Percentiles rank a stretch among this genome's conserved stretches.
Evolutionary conservation across 2,797 vertebrate genomes (phyloP).

Genomic region (Graptemys geographica): DNA sequence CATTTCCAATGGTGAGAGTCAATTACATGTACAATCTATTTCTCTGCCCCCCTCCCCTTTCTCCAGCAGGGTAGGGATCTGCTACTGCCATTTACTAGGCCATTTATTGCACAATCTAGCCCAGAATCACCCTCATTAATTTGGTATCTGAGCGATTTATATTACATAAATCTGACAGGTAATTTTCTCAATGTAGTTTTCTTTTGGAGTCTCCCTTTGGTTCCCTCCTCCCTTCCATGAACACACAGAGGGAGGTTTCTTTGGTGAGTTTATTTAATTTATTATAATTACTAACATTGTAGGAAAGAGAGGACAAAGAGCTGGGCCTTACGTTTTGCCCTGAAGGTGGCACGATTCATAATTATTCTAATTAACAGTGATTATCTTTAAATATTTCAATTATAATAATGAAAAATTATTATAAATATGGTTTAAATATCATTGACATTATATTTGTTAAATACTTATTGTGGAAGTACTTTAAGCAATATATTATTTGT

Average conservation of each 20-base stretch:
- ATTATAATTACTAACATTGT: neutral
- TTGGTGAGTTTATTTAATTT: neutral
- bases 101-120: neutral
- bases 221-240: neutral
- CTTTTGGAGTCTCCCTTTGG: neutral
- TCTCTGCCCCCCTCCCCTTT: neutral
- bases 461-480: neutral
- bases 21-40: too few relatives aligned
- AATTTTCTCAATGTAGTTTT: neutral
- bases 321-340: neutral
- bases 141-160: neutral
- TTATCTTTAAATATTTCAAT: neutral
- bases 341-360: neutral
- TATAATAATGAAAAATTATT: neutral
- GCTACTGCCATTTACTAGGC: neutral
- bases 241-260: neutral
- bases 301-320: neutral
- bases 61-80: neutral
- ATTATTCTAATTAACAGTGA: neutral
- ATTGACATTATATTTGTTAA: neutral
- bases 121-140: neutral
- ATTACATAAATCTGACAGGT: neutral
- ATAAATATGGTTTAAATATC: neutral
- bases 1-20: neutral
- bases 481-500: neutral